phyloP scores from a whole-genome alignment of 2,797 vertebrate species.

The Melopsittacus undulatus region DNA sequence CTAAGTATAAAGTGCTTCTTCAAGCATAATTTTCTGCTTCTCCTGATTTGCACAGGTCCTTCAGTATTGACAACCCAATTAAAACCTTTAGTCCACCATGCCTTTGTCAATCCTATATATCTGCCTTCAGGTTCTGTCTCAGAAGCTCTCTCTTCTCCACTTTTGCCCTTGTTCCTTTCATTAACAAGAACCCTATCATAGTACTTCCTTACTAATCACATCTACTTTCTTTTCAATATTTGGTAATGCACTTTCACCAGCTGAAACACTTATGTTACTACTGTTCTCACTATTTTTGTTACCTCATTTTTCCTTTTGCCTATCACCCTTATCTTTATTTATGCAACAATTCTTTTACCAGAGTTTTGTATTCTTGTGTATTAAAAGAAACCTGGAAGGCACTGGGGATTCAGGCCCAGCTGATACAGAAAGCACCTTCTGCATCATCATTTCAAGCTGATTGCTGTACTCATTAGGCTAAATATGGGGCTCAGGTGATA shows the following conservation, averaged over 20 bases:
- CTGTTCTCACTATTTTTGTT: background rate
- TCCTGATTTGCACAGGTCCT: background rate
- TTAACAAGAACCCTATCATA: background rate
- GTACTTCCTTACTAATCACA: background rate
- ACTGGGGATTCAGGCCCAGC: background rate
- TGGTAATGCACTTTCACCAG: background rate
- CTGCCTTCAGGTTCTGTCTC: background rate
- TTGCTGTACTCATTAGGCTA: background rate
- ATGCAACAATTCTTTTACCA: background rate
- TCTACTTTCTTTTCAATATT: background rate
- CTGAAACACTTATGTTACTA: background rate
- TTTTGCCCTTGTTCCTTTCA: rapidly evolving
- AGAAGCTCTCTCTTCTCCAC: background rate
- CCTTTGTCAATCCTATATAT: background rate
- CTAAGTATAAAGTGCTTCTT: background rate
- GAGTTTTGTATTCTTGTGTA: background rate
- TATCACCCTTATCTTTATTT: background rate
- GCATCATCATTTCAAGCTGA: background rate
- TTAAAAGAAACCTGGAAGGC: background rate
- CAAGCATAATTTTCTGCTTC: background rate
- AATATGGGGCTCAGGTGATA: background rate
- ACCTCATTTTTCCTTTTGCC: background rate
- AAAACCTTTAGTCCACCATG: background rate
- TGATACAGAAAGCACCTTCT: background rate
- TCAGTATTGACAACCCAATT: background rate